Base-by-base conservation (phyloP, 2,888 invertebrate species). In the Drosophila heteroneura region DNA sequence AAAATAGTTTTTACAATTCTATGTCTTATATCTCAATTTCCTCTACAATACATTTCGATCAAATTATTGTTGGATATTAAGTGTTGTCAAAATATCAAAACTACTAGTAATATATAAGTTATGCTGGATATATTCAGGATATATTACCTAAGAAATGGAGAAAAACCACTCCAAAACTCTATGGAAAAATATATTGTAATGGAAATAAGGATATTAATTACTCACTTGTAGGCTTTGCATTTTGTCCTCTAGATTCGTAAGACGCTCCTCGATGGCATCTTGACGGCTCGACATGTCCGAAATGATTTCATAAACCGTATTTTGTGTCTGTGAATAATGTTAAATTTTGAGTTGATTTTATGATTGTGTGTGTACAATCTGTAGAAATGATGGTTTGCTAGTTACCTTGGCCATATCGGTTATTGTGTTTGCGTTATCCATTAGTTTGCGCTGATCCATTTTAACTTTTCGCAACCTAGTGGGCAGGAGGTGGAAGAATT, bases 361-460 rank as follows among this genome's bases (percentile, higher is more conserved):
- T 7, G 14, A 4, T 22, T 7, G 19, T 39, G 44, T 22, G 7
- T 22, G 6, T 16, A 5, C 7, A 12, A 5, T 53, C 1, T 37
- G 14, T 58, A 35, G 51, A 9, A 22, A 56, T 39, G 26, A 16
- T 56, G 33, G 30, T 39, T 60, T 66, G 52, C 49, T 81, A 93
- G 94, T 94, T 96, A 99, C 99, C 97, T 99, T 99, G 91, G 99
- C 99, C 98, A 99, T 99, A 93, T 99, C 99, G 73, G 99, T 99
- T 94, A 99, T 97, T 72, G 99, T 99, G 92, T 99, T 99, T 85
- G 99, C 98, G 93, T 99, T 99, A 94, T 99, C 99, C 97, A 98
- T 98, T 90, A 99, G 94, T 95, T 99, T 99, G 93, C 99, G 96
- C 95, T 99, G 99, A 95, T 99, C 99, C 98, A 99, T 98, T 95